phyloP scores from a whole-genome alignment of 2,113 vertebrate species.

The Brienomyrus longianalis region DNA sequence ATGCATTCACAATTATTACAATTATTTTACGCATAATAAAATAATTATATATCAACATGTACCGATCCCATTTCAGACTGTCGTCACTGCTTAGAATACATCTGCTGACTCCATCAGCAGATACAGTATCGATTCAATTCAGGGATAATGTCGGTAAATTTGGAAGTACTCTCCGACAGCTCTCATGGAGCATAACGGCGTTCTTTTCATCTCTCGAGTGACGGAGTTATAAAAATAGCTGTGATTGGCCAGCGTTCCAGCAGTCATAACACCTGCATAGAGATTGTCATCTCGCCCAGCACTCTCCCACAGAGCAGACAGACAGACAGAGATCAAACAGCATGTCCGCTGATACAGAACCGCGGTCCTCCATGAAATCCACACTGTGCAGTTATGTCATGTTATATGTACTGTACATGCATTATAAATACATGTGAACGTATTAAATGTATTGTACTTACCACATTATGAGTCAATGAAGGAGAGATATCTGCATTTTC shows the following conservation, averaged over 20 bases:
- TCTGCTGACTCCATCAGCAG: background rate
- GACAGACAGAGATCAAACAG: constrained; percentile 8
- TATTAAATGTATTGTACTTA: background rate
- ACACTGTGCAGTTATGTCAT: background rate
- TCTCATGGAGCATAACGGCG: constrained; percentile 2
- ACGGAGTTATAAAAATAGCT: constrained; percentile 24
- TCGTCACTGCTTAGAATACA: background rate
- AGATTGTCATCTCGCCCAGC: constrained; percentile 60
- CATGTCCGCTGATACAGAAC: background rate
- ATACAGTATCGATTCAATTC: background rate
- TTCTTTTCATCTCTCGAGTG: constrained; percentile 7
- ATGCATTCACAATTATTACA: background rate
- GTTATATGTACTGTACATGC: background rate
- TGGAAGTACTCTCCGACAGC: background rate
- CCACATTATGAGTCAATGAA: background rate
- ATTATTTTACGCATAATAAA: background rate
- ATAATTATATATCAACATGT: background rate
- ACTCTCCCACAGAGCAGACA: constrained; percentile 36
- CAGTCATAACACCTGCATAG: constrained; percentile 64
- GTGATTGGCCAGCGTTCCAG: constrained; percentile 41
- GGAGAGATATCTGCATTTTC: background rate
- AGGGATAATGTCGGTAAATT: background rate
- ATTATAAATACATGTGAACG: background rate
- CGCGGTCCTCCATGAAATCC: background rate
- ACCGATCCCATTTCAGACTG: background rate